Evolutionary conservation across 2,888 invertebrate species (phyloP), one percentile per base, ranked within the genome.

Genomic region (Lamellibrachia columna): DNA sequence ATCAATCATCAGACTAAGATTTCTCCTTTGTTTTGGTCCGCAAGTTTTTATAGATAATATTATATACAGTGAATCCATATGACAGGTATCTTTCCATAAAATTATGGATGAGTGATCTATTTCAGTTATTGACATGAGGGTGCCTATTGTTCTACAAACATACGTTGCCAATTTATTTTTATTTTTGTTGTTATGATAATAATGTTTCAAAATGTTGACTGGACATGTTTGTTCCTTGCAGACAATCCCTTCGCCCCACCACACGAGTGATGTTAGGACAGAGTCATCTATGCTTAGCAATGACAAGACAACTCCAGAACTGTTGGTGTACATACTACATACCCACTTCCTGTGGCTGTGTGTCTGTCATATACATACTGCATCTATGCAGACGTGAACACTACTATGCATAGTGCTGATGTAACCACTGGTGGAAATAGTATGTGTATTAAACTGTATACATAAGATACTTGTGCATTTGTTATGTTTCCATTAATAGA

Each of bases 241-340:
- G 75, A 75, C 75, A 22, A 75, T n/a, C 75, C 15, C 75, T 75
- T 75, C 22, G 75, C 75, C 75, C 75, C 75, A 22, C 75, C 75
- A 75, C 75, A 75, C 75, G 75, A 75, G 15, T 11, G 75, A 75
- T 75, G 11, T 75, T 75, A 75, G 75, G 75, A 75, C 75, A 75
- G 75, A 75, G n/a, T 22, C 75, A 75, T 75, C 22, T 75, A 75
- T 75, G 75, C 75, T 75, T 75, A 75, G 75, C 22, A 11, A 75
- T 22, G 75, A n/a, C 22, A n/a, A 22, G 75, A 75, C 22, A 75
- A 60, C 60, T 60, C 15, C 9, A 6, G 60, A 60, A 75, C 75
- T 75, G 75, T 75, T 75, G 75, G 75, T 75, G 75, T 75, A 75
- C 75, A 75, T 75, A 75, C 75, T 22, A 75, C 75, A 75, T 75